These are phyloP conservation scores for Rhopalosiphum maidis DNA, from an alignment of 1,140 invertebrate genomes.

Conservation along the genomic window DNA sequence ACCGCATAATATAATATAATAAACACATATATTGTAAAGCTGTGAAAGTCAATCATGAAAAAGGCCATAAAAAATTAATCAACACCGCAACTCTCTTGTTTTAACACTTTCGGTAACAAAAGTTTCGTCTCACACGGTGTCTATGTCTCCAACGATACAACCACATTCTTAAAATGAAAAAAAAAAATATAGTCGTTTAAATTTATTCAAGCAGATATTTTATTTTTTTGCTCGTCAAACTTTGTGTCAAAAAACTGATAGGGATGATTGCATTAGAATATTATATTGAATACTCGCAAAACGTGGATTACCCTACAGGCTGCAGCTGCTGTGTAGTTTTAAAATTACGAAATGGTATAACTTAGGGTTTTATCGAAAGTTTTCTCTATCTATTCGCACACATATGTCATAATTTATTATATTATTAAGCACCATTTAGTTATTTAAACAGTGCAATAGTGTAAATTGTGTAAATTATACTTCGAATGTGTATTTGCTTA, in stretches of 20 bases:
- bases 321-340: neutral
- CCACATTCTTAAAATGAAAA: neutral
- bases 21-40: neutral
- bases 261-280: neutral
- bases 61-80: neutral
- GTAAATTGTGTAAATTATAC: neutral
- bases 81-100: neutral
- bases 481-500: neutral
- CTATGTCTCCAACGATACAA: fast-evolving
- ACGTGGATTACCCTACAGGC: neutral
- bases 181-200: neutral
- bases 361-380: neutral
- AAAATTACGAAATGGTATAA: neutral
- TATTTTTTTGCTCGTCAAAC: neutral
- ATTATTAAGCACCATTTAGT: no score
- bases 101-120: no score
- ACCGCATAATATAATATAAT: neutral
- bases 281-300: neutral
- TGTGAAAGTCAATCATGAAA: neutral
- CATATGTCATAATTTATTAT: no score
- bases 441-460: no score
- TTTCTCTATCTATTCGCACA: neutral
- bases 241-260: neutral
- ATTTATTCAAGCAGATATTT: neutral
- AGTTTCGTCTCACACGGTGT: neutral